Evolutionary conservation across 2,888 invertebrate genomes (phyloP), one percentile per base, ranked within the genome.

Genomic region (Watsonalla binaria): DNA sequence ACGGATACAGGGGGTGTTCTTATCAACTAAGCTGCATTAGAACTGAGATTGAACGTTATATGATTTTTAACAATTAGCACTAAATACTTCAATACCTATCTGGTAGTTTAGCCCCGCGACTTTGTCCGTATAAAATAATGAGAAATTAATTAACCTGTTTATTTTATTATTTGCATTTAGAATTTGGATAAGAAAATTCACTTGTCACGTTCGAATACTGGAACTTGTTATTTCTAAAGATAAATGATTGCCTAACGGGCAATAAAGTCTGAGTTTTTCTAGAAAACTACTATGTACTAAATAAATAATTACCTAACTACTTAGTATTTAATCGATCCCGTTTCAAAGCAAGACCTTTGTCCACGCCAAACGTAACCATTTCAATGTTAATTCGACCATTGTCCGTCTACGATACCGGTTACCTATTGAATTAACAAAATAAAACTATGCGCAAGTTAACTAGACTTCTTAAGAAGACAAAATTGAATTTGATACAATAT

Each of bases 1-100:
- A 82, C 67, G 54, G 58, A 71, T 80, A 87, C 84, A 88, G 88
- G 83, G 60, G 85, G 90, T 65, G 48, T 45, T 5, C 11, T 7
- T 8, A 5, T 2, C 11, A 11, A 24, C 5, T 42, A 2, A 42
- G 11, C 5, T 42, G 42, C 42, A 42, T 42, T 42, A 42, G 9
- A 37, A 5, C 11, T 11, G 8, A 1, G 42, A 42, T 8, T 5
- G 9, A 1, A 8, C 37, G 2, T 37, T 37, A 6, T 6, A 5
- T 37, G 37, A 1, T 2, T 24, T 24, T 24, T 24, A 24, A 24
- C 4, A 4, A 24, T 24, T 24, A 24, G 24, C 24, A 24, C 24
- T 2, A 24, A 24, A 24, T 24, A 24, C 24, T 24, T 24, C 1
- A 24, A 24, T 24, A 24, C 4, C 24, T 24, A 4, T 24, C 24